phyloP scores from a whole-genome alignment of 2,888 invertebrate genomes.

The Clistopyga incitator region DNA sequence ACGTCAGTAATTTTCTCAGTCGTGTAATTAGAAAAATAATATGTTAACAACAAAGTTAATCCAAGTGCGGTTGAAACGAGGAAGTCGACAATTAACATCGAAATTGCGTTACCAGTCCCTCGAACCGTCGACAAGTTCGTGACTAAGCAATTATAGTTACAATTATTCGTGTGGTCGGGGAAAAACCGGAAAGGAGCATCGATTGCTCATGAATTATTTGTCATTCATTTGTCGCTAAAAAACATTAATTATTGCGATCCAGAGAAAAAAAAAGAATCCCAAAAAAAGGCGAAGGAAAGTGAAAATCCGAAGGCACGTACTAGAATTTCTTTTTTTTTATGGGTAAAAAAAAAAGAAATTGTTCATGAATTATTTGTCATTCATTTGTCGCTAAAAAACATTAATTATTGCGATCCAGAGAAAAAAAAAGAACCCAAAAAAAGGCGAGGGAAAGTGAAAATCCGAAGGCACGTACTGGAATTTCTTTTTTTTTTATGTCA shows the following conservation, averaged over 20 bases:
- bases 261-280: neutral
- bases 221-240: constrained; percentile 26
- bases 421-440: neutral
- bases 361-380: constrained; percentile 26
- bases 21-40: neutral
- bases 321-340: no score
- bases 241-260: neutral
- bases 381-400: constrained; percentile 18
- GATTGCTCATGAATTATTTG: constrained; percentile 28
- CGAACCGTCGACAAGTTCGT: neutral
- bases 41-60: neutral
- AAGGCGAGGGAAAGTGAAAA: neutral
- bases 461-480: no score
- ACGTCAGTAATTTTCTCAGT: neutral
- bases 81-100: constrained; percentile 21
- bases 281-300: neutral
- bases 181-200: constrained; percentile 21
- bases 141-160: constrained; percentile 25
- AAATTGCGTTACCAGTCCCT: constrained; percentile 8
- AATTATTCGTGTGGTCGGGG: constrained; percentile 27
- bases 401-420: neutral
- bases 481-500: no score
- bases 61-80: neutral
- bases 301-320: neutral
- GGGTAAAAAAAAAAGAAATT: neutral